These are phyloP conservation scores for Danio kyathit DNA, from an alignment of 2,797 vertebrate genomes.

Conservation along the genomic window DNA sequence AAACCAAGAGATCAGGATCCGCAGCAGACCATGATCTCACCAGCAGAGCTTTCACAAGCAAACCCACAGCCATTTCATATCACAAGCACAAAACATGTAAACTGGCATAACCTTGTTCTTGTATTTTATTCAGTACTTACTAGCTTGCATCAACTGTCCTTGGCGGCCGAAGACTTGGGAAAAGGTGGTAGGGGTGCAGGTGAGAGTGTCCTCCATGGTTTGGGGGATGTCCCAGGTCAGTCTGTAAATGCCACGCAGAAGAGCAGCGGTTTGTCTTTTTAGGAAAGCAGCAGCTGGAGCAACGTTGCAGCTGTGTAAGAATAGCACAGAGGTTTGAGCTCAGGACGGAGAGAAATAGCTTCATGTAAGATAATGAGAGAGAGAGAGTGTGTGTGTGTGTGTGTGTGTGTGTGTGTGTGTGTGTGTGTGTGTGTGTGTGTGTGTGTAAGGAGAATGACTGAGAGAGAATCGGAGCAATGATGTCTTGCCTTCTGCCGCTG, in stretches of 20 bases:
- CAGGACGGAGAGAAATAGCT: constrained; percentile 26
- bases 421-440: too few relatives aligned
- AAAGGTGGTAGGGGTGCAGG: constrained; percentile 83
- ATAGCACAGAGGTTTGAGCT: constrained; percentile 41
- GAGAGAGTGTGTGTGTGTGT: too few relatives aligned
- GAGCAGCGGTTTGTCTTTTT: constrained; percentile 57
- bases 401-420: neutral
- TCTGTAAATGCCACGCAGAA: constrained; percentile 53
- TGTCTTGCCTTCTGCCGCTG: constrained; percentile 58
- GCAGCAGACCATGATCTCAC: constrained; percentile 28
- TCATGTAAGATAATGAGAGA: constrained; percentile 39
- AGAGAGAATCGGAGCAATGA: constrained; percentile 48
- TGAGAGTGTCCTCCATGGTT: constrained; percentile 82
- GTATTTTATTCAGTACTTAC: constrained; percentile 70
- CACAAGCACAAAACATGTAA: constrained; percentile 11
- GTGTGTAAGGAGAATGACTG: too few relatives aligned
- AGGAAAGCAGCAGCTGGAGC: constrained; percentile 19
- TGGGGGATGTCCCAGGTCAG: constrained; percentile 52
- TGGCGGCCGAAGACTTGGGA: constrained; percentile 86
- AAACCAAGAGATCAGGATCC: constrained; percentile 34
- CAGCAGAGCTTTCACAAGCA: constrained; percentile 36
- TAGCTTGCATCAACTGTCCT: constrained; percentile 85
- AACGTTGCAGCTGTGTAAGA: constrained; percentile 38
- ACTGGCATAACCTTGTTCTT: neutral
- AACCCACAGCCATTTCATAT: constrained; percentile 16